Percentiles rank a stretch among this genome's conserved stretches.
These are phyloP conservation scores for Montipora cactus DNA, from an alignment of 64 coral and sea anemone species.

Conservation along the genomic window DNA sequence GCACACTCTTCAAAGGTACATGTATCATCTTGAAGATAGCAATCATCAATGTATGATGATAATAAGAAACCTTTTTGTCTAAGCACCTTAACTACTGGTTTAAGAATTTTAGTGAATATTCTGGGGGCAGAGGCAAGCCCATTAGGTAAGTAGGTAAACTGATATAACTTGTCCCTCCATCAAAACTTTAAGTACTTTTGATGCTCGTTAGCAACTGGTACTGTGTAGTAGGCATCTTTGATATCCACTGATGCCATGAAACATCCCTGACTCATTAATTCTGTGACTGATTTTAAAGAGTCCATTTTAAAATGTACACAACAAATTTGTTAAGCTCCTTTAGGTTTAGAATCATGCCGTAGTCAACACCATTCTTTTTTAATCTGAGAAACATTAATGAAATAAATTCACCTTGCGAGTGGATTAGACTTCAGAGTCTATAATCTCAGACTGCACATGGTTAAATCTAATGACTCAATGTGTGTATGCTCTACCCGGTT, in stretches of 20 bases:
- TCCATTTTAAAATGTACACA: slow-evolving; percentile 67
- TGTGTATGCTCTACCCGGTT: slow-evolving; percentile 16
- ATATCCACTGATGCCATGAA: slow-evolving; percentile 36
- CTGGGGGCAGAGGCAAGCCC: slow-evolving; percentile 25
- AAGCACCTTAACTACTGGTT: slow-evolving; percentile 10
- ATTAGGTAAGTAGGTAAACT: slow-evolving; percentile 56
- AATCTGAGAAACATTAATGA: slow-evolving; percentile 52
- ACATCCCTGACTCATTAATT: neutral
- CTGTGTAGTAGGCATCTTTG: slow-evolving; percentile 38
- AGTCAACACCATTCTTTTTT: slow-evolving; percentile 58
- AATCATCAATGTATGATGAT: slow-evolving; percentile 18
- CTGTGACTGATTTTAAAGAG: slow-evolving; percentile 13
- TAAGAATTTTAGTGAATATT: slow-evolving; percentile 43
- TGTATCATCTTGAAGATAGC: no score
- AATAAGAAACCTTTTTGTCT: slow-evolving; percentile 43
- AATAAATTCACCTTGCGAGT: slow-evolving; percentile 38
- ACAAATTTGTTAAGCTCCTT: slow-evolving; percentile 58
- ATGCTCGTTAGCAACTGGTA: slow-evolving; percentile 17
- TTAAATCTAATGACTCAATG: neutral
- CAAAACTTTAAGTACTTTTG: slow-evolving; percentile 47
- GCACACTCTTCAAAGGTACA: slow-evolving; percentile 3
- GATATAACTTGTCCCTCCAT: slow-evolving; percentile 55
- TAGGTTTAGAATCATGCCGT: slow-evolving; percentile 54
- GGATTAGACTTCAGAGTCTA: slow-evolving; percentile 40
- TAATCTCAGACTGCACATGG: slow-evolving; percentile 8